phyloP scores from a whole-genome alignment of 2,797 vertebrate species.

The Chelon auratus region DNA sequence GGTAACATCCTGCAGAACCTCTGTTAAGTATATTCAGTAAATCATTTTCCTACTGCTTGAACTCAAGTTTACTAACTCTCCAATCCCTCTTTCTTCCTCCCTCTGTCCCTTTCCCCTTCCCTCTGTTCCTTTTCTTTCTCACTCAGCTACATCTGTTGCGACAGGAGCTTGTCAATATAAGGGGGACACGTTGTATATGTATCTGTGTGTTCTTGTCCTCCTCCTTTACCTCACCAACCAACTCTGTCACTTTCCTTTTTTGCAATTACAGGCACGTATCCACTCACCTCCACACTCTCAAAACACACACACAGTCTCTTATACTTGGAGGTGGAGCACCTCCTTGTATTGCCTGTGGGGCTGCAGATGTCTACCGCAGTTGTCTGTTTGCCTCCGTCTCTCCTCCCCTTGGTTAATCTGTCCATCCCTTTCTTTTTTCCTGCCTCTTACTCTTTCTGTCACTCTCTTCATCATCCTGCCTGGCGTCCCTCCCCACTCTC shows the following conservation, averaged over 20 bases:
- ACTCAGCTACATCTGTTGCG: constrained; percentile 17
- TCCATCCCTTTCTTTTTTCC: constrained; percentile 45
- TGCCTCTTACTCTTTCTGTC: constrained; percentile 35
- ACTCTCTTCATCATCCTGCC: constrained; percentile 43
- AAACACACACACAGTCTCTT: constrained; percentile 34
- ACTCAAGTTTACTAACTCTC: no score
- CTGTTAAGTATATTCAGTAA: no score
- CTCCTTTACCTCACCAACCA: constrained; percentile 19
- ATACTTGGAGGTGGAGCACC: constrained; percentile 44
- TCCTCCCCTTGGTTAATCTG: constrained; percentile 44
- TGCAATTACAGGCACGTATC: constrained; percentile 58
- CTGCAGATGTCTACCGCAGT: constrained; percentile 69
- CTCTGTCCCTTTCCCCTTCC: no score
- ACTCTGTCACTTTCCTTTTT: constrained; percentile 51
- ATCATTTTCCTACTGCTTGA: no score
- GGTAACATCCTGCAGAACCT: no score
- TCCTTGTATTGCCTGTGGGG: constrained; percentile 67
- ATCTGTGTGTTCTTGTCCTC: constrained; percentile 23
- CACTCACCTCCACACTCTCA: constrained; percentile 50
- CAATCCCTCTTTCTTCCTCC: no score
- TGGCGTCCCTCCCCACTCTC: constrained; percentile 20
- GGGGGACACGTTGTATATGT: constrained; percentile 20
- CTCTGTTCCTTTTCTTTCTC: background rate
- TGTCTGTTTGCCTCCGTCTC: constrained; percentile 51
- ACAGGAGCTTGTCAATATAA: constrained; percentile 22